phyloP scores from a whole-genome alignment of 2,888 invertebrate genomes.

The Leucania comma region DNA sequence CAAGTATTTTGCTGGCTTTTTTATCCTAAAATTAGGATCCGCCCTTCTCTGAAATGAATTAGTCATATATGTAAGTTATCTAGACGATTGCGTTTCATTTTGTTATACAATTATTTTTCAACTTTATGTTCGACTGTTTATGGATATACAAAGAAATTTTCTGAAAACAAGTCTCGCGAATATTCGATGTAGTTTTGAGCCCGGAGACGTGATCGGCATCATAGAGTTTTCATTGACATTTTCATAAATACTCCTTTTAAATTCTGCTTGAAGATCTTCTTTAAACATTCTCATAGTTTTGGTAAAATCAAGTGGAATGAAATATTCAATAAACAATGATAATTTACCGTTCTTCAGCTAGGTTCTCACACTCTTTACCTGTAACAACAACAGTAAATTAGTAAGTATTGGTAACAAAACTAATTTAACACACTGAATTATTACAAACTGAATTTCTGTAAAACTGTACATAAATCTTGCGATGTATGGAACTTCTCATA shows the following conservation, averaged over 20 bases:
- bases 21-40: neutral
- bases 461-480: too few relatives aligned
- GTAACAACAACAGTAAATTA: conserved; percentile 39
- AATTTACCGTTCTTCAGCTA: conserved; percentile 11
- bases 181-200: conserved; percentile 25
- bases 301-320: neutral
- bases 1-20: neutral
- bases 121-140: neutral
- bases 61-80: too few relatives aligned
- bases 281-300: neutral
- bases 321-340: neutral
- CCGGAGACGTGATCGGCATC: conserved; percentile 35
- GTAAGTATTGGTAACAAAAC: neutral
- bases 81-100: neutral
- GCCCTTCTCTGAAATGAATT: neutral
- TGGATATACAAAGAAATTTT: conserved; percentile 5
- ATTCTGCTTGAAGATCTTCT: neutral
- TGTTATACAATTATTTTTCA: neutral
- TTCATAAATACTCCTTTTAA: conserved; percentile 16
- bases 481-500: too few relatives aligned
- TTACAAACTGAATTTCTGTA: too few relatives aligned
- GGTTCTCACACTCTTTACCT: conserved; percentile 30
- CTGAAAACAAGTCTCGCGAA: conserved; percentile 4
- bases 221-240: conserved; percentile 4
- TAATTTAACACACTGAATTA: too few relatives aligned